Conservation (phyloP, 2,888 invertebrate genomes). For the Lithodes maja region DNA sequence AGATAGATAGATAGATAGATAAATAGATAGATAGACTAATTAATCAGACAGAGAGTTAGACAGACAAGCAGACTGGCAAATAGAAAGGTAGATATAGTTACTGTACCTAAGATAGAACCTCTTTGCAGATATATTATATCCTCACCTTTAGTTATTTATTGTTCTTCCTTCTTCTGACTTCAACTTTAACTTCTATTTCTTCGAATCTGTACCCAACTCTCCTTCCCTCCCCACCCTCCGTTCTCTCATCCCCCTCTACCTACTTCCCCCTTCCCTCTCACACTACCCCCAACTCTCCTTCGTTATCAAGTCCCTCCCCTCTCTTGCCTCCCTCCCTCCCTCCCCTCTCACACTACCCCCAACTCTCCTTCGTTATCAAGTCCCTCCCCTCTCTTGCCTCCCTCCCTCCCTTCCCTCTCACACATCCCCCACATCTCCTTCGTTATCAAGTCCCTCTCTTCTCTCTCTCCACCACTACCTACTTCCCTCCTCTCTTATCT, state of each 20-base stretch:
- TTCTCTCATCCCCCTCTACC: too few relatives aligned
- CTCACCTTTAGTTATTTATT: too few relatives aligned
- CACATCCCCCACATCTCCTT: neutral
- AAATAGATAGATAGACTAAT: neutral
- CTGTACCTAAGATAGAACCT: too few relatives aligned
- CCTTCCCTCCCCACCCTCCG: too few relatives aligned
- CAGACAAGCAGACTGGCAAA: neutral
- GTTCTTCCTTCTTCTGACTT: too few relatives aligned
- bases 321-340: too few relatives aligned
- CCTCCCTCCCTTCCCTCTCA: neutral
- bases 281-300: too few relatives aligned
- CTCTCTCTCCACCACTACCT: neutral
- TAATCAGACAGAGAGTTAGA: neutral
- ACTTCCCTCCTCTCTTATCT: neutral
- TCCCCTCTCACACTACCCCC: neutral
- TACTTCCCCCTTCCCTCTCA: too few relatives aligned
- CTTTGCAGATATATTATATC: too few relatives aligned
- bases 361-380: neutral
- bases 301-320: too few relatives aligned
- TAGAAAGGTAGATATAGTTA: neutral
- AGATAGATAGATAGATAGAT: neutral
- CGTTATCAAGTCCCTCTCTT: neutral
- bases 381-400: neutral
- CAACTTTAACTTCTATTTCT: too few relatives aligned
- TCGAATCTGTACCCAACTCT: too few relatives aligned